phyloP scores from a whole-genome alignment of 2,797 vertebrate genomes.

The Ciconia nigra region DNA sequence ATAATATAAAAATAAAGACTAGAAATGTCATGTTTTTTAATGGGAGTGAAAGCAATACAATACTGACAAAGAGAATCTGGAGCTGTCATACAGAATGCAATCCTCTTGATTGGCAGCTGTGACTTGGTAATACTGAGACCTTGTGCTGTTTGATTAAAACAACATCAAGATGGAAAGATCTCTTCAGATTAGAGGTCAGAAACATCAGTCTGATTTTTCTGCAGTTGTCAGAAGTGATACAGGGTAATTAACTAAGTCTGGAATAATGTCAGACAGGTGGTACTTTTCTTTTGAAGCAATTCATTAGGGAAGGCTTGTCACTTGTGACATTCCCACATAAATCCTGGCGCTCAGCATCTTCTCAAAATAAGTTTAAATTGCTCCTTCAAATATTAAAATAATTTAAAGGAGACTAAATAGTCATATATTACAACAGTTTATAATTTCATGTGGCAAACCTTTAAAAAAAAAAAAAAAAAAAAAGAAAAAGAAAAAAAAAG shows the following conservation, averaged over 20 bases:
- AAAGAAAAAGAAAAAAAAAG: no score
- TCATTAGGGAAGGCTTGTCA: constrained; percentile 38
- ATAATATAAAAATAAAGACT: neutral
- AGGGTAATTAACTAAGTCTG: constrained; percentile 34
- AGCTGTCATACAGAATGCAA: neutral
- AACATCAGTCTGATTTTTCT: constrained; percentile 4
- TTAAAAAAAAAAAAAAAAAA: neutral
- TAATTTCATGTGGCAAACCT: neutral
- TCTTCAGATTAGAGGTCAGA: constrained; percentile 41
- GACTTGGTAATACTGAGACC: neutral
- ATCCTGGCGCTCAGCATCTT: neutral
- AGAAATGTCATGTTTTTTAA: neutral
- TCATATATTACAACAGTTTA: neutral
- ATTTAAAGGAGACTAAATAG: neutral
- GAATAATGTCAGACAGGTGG: constrained; percentile 41
- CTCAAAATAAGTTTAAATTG: neutral
- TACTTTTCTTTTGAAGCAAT: constrained; percentile 29
- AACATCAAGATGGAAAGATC: constrained; percentile 12
- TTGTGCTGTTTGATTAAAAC: constrained; percentile 31
- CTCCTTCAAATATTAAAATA: neutral
- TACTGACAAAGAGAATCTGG: neutral
- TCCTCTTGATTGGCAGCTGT: neutral
- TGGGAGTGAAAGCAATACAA: neutral
- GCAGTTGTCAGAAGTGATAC: constrained; percentile 40
- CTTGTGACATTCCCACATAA: constrained; percentile 7